A percentile compares a stretch with the other conserved stretches of the same genome.
These are phyloP conservation scores for Platyrinchus mystaceus DNA, from an alignment of 2,797 vertebrate genomes.

Conservation along the genomic window DNA sequence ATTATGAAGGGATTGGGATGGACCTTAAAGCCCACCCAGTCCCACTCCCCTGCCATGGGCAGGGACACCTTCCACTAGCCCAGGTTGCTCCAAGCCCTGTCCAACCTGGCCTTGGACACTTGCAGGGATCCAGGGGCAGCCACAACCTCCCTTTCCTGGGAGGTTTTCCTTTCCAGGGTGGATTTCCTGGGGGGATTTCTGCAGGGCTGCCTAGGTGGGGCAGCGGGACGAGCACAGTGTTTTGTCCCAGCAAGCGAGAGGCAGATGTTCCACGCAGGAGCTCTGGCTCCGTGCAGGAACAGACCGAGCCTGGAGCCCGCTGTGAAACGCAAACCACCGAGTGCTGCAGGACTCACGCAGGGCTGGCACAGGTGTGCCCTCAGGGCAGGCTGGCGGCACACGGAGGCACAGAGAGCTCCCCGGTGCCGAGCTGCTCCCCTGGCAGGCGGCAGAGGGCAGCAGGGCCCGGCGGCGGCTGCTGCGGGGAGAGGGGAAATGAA, in stretches of 20 bases:
- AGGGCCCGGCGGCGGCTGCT: background rate
- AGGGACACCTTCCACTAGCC: background rate
- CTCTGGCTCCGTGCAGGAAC: background rate
- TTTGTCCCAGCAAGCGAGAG: background rate
- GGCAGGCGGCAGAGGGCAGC: conserved; percentile 30
- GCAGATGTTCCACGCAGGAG: fast-evolving
- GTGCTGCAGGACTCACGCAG: background rate
- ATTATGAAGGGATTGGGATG: background rate
- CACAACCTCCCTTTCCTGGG: background rate
- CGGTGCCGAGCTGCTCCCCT: background rate
- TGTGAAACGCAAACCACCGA: background rate
- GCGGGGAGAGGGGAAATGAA: background rate
- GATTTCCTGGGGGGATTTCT: fast-evolving
- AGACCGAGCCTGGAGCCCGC: background rate
- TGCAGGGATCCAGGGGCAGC: background rate
- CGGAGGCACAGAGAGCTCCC: background rate
- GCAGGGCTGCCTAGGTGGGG: background rate
- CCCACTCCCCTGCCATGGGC: background rate
- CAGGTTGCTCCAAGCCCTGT: background rate
- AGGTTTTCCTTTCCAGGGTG: background rate
- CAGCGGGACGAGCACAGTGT: background rate
- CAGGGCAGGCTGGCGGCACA: fast-evolving
- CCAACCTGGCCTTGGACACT: background rate
- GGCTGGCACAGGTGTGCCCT: background rate
- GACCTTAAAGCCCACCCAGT: background rate